A percentile compares a stretch with the other conserved stretches of the same genome.
These are phyloP conservation scores for Cynoglossus semilaevis DNA, from an alignment of 2,113 vertebrate species.

Conservation along the genomic window DNA sequence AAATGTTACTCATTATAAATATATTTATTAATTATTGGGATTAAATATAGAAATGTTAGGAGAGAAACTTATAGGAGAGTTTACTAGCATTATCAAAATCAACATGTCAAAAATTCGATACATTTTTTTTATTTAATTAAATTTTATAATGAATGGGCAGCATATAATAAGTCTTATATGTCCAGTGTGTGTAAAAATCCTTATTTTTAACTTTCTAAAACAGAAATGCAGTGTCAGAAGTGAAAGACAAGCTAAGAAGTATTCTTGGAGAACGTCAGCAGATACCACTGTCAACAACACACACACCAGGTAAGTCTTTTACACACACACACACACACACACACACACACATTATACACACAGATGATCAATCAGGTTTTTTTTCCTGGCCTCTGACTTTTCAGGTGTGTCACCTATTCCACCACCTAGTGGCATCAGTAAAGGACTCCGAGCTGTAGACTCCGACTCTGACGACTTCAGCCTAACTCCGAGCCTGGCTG, in stretches of 20 bases:
- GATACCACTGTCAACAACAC: slow-evolving; percentile 19
- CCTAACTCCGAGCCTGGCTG: slow-evolving; percentile 74
- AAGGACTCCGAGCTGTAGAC: slow-evolving; percentile 41
- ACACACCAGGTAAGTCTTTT: slow-evolving; percentile 35
- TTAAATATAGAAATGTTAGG: too few species aligned
- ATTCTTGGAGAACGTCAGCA: slow-evolving; percentile 46
- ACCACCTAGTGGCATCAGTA: slow-evolving; percentile 17
- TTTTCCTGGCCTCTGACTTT: not conserved
- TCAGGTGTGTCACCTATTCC: slow-evolving; percentile 29
- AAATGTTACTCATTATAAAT: too few species aligned
- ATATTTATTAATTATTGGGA: too few species aligned
- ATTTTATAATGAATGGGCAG: too few species aligned
- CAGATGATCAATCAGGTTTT: not conserved
- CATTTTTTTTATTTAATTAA: not conserved
- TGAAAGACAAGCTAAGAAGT: slow-evolving; percentile 75
- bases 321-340: not conserved
- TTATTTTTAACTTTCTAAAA: too few species aligned
- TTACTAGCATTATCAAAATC: too few species aligned
- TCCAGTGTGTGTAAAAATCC: too few species aligned
- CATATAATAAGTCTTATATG: too few species aligned
- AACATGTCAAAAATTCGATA: not conserved
- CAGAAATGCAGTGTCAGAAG: slow-evolving; percentile 68
- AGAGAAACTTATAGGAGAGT: too few species aligned
- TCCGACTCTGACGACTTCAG: slow-evolving; percentile 75
- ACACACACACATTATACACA: not conserved